These are phyloP conservation scores for Nibea coibor DNA, from an alignment of 2,113 vertebrate genomes.

Conservation along the genomic window DNA sequence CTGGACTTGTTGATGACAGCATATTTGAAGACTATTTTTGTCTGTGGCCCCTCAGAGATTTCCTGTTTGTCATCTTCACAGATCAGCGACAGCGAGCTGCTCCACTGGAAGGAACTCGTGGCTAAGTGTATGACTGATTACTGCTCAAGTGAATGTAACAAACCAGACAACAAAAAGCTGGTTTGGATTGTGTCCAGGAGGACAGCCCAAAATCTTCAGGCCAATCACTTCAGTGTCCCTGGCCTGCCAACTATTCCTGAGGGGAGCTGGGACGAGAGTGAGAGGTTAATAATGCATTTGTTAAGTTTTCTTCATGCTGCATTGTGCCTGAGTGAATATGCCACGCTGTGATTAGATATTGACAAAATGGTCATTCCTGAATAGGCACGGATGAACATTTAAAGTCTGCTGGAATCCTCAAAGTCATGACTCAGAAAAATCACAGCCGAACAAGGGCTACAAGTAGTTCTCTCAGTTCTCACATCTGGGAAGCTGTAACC, in stretches of 20 bases:
- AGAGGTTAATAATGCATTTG: constrained; percentile 84
- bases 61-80: constrained; percentile 71
- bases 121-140: constrained; percentile 94
- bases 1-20: constrained; percentile 2
- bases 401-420: background rate
- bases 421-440: background rate
- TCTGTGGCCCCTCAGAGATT: constrained; percentile 38
- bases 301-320: background rate
- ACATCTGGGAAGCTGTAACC: too few species aligned
- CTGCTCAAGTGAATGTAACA: constrained; percentile 92
- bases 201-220: constrained; percentile 93
- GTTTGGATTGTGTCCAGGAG: constrained; percentile 96
- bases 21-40: constrained; percentile 12
- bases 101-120: constrained; percentile 93
- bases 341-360: background rate
- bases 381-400: background rate
- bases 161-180: constrained; percentile 94
- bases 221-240: constrained; percentile 91
- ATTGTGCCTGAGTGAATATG: background rate
- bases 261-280: constrained; percentile 87
- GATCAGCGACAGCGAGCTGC: constrained; percentile 90
- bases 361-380: background rate
- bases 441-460: background rate
- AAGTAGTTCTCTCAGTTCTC: too few species aligned
- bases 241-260: constrained; percentile 96